phyloP scores from a whole-genome alignment of 2,113 vertebrate species.

The Gallinago undulata region DNA sequence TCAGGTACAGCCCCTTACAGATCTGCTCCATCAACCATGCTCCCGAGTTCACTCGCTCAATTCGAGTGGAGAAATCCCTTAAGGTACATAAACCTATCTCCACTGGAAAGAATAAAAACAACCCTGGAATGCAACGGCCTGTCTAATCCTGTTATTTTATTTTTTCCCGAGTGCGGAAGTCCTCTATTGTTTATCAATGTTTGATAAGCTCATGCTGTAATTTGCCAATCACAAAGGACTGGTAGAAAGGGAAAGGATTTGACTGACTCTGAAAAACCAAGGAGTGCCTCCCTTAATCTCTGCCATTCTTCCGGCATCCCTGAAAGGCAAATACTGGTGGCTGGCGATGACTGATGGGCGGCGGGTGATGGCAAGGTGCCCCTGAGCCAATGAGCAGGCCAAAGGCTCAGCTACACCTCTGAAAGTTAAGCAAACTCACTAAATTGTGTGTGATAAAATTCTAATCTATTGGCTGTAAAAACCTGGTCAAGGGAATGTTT shows the following conservation, averaged over 20 bases:
- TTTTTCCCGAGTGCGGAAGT: not conserved
- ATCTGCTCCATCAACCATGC: not conserved
- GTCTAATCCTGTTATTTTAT: conserved; percentile 17
- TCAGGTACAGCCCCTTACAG: not conserved
- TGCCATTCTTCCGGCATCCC: conserved; percentile 8
- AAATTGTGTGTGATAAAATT: not conserved
- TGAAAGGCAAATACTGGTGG: conserved; percentile 10
- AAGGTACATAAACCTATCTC: not conserved
- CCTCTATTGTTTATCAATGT: conserved; percentile 18
- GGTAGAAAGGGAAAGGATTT: conserved; percentile 45
- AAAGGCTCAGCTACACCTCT: not conserved
- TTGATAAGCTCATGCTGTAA: conserved; percentile 43
- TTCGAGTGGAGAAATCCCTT: not conserved
- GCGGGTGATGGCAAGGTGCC: not conserved
- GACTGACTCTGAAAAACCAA: not conserved
- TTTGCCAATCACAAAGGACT: conserved; percentile 11
- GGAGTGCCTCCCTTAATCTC: conserved; percentile 29
- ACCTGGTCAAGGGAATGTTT: not conserved
- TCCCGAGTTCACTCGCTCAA: not conserved
- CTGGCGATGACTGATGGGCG: not conserved
- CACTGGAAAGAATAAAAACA: not conserved
- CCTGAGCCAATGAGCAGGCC: not conserved
- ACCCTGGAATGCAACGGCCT: conserved; percentile 7
- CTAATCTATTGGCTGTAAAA: not conserved
- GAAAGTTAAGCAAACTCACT: not conserved